Conservation (phyloP, 2,797 vertebrate species). For the Novumbra hubbsi region DNA sequence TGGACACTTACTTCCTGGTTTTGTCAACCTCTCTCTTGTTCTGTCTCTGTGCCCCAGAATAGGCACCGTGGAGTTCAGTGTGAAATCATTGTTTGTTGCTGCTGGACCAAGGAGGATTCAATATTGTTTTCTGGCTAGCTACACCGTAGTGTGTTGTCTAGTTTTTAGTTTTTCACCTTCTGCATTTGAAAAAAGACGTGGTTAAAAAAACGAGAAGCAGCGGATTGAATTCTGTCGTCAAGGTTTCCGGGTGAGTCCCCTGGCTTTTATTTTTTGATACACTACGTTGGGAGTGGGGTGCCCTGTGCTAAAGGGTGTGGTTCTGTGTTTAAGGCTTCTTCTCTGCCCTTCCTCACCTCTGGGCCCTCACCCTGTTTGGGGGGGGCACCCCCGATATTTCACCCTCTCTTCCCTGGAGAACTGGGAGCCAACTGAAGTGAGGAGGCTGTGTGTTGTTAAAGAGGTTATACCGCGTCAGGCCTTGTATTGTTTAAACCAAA, state of each 20-base stretch:
- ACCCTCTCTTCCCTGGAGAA: no score
- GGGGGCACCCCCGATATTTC: no score
- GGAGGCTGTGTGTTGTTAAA: no score
- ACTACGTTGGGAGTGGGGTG: constrained; percentile 48
- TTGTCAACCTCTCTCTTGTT: constrained; percentile 45
- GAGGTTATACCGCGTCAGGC: no score
- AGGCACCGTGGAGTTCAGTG: constrained; percentile 36
- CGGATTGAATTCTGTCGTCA: constrained; percentile 26
- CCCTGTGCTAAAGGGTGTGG: constrained; percentile 64
- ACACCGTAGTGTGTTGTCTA: constrained; percentile 20
- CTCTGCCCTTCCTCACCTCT: constrained; percentile 40
- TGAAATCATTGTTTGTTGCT: constrained; percentile 39
- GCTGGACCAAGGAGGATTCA: constrained; percentile 40
- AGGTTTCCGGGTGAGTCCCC: constrained; percentile 66
- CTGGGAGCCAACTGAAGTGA: no score
- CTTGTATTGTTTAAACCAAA: no score
- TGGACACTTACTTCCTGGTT: constrained; percentile 81
- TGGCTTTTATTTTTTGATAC: neutral
- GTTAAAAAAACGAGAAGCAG: constrained; percentile 22
- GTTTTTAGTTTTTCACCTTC: neutral
- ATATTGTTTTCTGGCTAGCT: constrained; percentile 23
- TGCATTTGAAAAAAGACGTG: constrained; percentile 23
- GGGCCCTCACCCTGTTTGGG: neutral
- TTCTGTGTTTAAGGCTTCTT: constrained; percentile 12
- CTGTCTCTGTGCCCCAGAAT: constrained; percentile 25